Evolutionary conservation across 2,113 vertebrate genomes (phyloP), one percentile per base, ranked within the genome.

Genomic region (Thunnus maccoyii): DNA sequence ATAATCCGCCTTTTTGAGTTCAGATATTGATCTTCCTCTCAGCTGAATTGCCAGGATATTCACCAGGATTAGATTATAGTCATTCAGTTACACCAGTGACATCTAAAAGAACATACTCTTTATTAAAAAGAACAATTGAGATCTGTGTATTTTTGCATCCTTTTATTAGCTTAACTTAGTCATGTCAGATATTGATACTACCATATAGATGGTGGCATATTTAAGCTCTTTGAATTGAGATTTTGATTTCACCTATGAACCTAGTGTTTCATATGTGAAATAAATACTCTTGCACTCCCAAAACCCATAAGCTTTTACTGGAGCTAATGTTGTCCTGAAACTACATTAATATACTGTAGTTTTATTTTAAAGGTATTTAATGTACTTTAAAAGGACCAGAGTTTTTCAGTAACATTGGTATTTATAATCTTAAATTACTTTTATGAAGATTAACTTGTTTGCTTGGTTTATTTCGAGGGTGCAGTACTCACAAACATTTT

Each of bases 1-100:
- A 58, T 65, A 64, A 57, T 71, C 46, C 11, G 18, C 57, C 52
- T 65, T 69, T 61, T 69, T 73, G 15, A 76, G 48, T 48, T 79
- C 55, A 64, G 27, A 73, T 67, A 78, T 71, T 66, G 60, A 75
- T 83, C 44, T 56, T 63, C 22, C 57, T 71, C 50, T 52, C 22
- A 82, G 66, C 51, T 76, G 57, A 64, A 30, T 47, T 67, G 58
- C 48, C 71, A 51, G 22, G 16, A 67, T 52, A 51, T 73, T 71
- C 30, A 69, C 27, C 15, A 51, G 30, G 65, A 51, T 52, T 74
- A 18, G 5, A 78, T 71, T 66, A 14, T 47, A 50, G n/a, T 54
- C 15, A 18, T 32, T 48, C 27, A 18, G 2, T 67, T 32, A 50
- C 2, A 76, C 41, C 25, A 18, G 47, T 16, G 12, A 65, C 25